Evolutionary conservation across 2,797 vertebrate species (phyloP).

Genomic region (Halcyon chelicuti): DNA sequence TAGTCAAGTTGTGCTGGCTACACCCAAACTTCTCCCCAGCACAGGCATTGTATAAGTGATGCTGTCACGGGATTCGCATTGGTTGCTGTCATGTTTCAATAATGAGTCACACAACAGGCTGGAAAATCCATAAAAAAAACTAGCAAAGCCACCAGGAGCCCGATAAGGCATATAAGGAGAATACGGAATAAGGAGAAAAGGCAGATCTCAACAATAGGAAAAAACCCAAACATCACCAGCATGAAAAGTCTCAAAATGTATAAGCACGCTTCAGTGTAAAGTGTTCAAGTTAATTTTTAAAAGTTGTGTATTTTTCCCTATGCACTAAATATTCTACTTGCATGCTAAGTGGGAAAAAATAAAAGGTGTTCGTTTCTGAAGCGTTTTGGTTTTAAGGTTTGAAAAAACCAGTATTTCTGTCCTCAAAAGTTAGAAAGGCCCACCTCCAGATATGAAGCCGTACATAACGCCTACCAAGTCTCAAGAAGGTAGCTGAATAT

Average conservation of each 20-base stretch:
- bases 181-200: background rate
- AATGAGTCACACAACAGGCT: constrained; percentile 69
- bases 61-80: constrained; percentile 56
- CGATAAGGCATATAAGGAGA: background rate
- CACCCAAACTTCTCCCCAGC: constrained; percentile 56
- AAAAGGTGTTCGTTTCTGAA: background rate
- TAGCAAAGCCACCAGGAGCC: background rate
- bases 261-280: background rate
- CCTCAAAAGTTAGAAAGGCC: background rate
- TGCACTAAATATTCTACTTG: background rate
- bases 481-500: background rate
- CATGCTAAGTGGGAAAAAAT: background rate
- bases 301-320: background rate
- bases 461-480: accelerated
- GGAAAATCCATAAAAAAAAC: constrained; percentile 62
- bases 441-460: background rate
- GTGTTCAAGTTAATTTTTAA: background rate
- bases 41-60: constrained; percentile 52
- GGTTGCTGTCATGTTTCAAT: constrained; percentile 67
- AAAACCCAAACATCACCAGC: background rate
- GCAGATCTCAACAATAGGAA: background rate
- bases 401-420: background rate
- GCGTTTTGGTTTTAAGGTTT: background rate
- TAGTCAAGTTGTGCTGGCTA: background rate
- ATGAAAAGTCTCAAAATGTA: background rate